A percentile compares a stretch with the other conserved stretches of the same genome.
These are phyloP conservation scores for Limanda limanda DNA, from an alignment of 2,113 vertebrate genomes.

Conservation along the genomic window DNA sequence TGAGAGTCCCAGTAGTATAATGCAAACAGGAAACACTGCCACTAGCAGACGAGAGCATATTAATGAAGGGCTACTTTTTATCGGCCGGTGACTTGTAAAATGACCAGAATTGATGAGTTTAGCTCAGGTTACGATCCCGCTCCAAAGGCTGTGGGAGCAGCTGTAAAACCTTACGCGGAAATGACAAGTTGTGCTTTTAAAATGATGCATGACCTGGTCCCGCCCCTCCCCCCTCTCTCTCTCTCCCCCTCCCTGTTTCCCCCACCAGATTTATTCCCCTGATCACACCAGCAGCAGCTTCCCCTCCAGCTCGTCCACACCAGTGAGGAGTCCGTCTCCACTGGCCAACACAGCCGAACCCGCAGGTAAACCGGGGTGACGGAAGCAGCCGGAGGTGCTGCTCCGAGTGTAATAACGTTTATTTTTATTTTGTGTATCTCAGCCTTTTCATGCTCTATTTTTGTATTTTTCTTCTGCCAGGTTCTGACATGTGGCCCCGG, in stretches of 20 bases:
- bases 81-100: constrained; percentile 72
- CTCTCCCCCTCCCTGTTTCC: constrained; percentile 56
- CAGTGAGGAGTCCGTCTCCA: constrained; percentile 93
- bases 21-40: constrained; percentile 43
- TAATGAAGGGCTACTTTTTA: constrained; percentile 63
- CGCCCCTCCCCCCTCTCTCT: constrained; percentile 47
- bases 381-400: neutral
- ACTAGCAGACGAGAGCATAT: constrained; percentile 40
- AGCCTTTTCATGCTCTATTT: neutral
- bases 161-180: constrained; percentile 65
- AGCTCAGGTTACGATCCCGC: constrained; percentile 68
- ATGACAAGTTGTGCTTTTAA: constrained; percentile 74
- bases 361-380: constrained; percentile 60
- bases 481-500: constrained; percentile 74
- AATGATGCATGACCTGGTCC: constrained; percentile 77
- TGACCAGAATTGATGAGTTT: constrained; percentile 77
- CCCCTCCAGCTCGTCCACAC: constrained; percentile 95
- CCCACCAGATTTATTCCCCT: constrained; percentile 95
- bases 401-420: neutral
- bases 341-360: constrained; percentile 83
- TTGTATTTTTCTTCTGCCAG: constrained; percentile 50
- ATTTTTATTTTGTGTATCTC: neutral
- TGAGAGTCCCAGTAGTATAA: constrained; percentile 34
- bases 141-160: constrained; percentile 66
- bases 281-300: constrained; percentile 98